A percentile compares a stretch with the other conserved stretches of the same genome.
phyloP scores from a whole-genome alignment of 92 coral and sea anemone genomes.

The Paragorgia papillata region DNA sequence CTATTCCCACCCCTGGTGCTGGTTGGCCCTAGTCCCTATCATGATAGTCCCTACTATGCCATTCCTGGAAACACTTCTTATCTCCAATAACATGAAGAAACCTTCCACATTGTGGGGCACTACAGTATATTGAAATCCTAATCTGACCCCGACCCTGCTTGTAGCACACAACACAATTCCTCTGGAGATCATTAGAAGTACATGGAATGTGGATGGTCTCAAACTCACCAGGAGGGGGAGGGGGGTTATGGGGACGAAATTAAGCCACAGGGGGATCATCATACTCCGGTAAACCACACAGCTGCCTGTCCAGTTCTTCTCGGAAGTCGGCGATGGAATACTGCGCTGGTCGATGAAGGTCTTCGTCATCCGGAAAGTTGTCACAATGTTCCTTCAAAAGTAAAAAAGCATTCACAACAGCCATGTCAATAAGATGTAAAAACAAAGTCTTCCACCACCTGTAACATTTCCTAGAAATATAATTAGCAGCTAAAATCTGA shows the following conservation, averaged over 20 bases:
- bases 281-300: slow-evolving; percentile 43
- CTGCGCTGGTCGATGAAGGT: slow-evolving; percentile 15
- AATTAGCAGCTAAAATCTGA: slow-evolving; percentile 42
- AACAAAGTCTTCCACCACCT: slow-evolving; percentile 72
- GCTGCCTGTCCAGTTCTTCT: slow-evolving; percentile 49
- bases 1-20: no score
- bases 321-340: slow-evolving; percentile 49
- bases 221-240: background rate
- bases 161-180: slow-evolving; percentile 48
- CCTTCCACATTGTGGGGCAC: slow-evolving; percentile 42
- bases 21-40: no score
- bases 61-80: slow-evolving; percentile 40
- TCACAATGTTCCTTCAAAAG: slow-evolving; percentile 40
- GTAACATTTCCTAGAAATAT: slow-evolving; percentile 45
- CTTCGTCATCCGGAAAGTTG: slow-evolving; percentile 36
- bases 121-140: slow-evolving; percentile 44
- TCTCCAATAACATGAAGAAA: slow-evolving; percentile 37
- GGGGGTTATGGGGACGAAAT: no score
- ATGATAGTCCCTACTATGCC: slow-evolving; percentile 16
- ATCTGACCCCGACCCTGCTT: slow-evolving; percentile 22
- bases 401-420: slow-evolving; percentile 36
- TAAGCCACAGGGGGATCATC: slow-evolving; percentile 33
- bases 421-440: slow-evolving; percentile 62
- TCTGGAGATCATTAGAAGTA: background rate
- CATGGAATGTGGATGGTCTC: slow-evolving; percentile 36